phyloP scores from a whole-genome alignment of 2,888 invertebrate species.

The Anticlea derivata region DNA sequence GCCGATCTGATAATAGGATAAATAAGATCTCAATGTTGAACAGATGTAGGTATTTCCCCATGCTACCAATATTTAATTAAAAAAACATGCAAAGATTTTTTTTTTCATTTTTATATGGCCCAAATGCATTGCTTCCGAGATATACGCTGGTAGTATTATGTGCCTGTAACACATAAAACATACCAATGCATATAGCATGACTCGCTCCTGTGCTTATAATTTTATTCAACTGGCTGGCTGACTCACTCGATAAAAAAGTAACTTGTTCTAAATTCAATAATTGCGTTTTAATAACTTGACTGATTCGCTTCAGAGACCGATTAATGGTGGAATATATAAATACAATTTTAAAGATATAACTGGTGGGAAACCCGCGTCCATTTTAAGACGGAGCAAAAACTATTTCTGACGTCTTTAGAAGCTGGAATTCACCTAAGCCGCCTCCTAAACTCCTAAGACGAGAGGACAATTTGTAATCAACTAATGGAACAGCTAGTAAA shows the following conservation, averaged over 20 bases:
- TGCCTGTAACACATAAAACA: too few relatives aligned
- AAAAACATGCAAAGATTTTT: too few relatives aligned
- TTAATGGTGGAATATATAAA: constrained; percentile 27
- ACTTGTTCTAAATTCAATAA: constrained; percentile 28
- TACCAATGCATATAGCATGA: background rate
- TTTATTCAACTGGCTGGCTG: background rate
- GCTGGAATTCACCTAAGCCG: background rate
- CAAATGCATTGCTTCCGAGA: too few relatives aligned
- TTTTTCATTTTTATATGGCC: too few relatives aligned
- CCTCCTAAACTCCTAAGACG: too few relatives aligned
- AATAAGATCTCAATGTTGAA: too few relatives aligned
- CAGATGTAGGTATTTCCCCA: too few relatives aligned
- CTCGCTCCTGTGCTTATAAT: background rate
- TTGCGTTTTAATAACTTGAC: constrained; percentile 32
- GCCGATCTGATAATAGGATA: too few relatives aligned
- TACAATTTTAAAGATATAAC: constrained; percentile 30
- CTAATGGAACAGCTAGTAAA: background rate
- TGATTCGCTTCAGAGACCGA: constrained; percentile 31
- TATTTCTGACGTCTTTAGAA: background rate
- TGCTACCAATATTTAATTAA: too few relatives aligned
- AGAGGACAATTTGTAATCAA: background rate
- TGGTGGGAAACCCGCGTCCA: constrained; percentile 30
- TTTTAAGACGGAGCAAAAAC: constrained; percentile 25
- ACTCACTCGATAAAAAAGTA: constrained; percentile 15
- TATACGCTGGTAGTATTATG: too few relatives aligned